Percentiles rank a stretch among this genome's conserved stretches.
Evolutionary conservation across 2,888 invertebrate species (phyloP).

Genomic region (Leptothorax acervorum): DNA sequence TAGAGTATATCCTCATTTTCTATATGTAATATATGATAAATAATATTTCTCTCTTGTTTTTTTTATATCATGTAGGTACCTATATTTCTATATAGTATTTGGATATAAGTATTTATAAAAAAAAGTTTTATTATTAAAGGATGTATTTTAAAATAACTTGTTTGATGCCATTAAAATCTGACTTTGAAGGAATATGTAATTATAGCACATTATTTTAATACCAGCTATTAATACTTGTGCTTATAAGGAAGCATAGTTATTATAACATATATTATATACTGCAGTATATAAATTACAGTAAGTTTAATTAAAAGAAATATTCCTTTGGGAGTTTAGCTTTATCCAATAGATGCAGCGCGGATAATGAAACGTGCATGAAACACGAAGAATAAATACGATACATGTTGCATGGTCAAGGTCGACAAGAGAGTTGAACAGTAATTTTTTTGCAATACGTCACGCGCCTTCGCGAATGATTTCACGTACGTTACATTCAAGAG

Average conservation of each 20-base stretch:
- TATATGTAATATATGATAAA: background rate
- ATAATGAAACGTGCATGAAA: constrained; percentile 42
- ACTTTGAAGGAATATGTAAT: background rate
- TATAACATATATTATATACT: background rate
- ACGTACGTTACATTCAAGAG: constrained; percentile 17
- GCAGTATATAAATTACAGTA: background rate
- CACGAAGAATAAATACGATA: constrained; percentile 16
- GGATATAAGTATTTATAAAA: background rate
- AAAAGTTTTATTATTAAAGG: background rate
- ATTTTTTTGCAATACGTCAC: constrained; percentile 57
- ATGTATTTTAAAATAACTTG: background rate
- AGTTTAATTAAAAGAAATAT: constrained; percentile 27
- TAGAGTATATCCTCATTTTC: background rate
- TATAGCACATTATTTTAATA: constrained; percentile 12
- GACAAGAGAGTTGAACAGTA: constrained; percentile 54
- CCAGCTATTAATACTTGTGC: background rate
- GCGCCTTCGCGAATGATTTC: constrained; percentile 58
- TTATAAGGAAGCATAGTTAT: background rate
- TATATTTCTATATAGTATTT: background rate
- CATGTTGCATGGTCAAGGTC: constrained; percentile 67
- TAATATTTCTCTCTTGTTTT: background rate
- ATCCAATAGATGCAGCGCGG: constrained; percentile 22
- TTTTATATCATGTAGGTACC: background rate
- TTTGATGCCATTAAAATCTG: background rate
- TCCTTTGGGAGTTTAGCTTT: background rate